Evolutionary conservation across 2,888 invertebrate species (phyloP).

Genomic region (Achlya flavicornis): DNA sequence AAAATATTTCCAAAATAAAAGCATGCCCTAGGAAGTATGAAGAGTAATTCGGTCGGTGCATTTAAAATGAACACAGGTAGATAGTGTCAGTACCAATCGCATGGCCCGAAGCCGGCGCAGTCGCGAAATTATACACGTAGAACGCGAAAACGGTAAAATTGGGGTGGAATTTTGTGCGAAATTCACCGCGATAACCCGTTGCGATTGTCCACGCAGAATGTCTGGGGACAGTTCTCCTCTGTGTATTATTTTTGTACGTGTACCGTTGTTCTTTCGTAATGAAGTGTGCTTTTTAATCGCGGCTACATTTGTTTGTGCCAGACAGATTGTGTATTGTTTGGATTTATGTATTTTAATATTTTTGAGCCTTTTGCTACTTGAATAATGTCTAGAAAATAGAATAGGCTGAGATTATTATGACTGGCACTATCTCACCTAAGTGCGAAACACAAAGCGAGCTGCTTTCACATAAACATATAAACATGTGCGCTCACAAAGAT

Average conservation of each 20-base stretch:
- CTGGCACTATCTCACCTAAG: background rate
- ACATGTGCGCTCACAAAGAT: background rate
- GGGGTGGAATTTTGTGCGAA: slow-evolving; percentile 49
- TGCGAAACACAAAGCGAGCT: no score
- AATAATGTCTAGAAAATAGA: background rate
- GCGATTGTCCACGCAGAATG: slow-evolving; percentile 47
- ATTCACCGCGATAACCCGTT: slow-evolving; percentile 47
- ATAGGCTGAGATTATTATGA: background rate
- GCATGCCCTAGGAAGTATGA: slow-evolving; percentile 38
- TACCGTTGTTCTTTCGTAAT: slow-evolving; percentile 51
- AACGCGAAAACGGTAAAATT: slow-evolving; percentile 48
- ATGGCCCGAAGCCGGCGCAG: slow-evolving; percentile 48
- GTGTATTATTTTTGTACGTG: slow-evolving; percentile 41
- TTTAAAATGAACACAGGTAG: slow-evolving; percentile 60
- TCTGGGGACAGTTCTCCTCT: slow-evolving; percentile 41
- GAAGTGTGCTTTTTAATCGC: slow-evolving; percentile 52
- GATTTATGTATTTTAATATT: slow-evolving; percentile 11
- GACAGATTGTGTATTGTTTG: slow-evolving; percentile 21
- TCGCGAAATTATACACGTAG: slow-evolving; percentile 53
- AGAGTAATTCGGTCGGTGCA: slow-evolving; percentile 54
- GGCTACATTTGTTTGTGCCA: slow-evolving; percentile 22
- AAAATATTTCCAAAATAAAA: slow-evolving; percentile 20
- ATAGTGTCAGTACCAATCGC: slow-evolving; percentile 67
- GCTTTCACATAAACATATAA: background rate
- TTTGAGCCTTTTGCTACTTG: background rate